phyloP scores from a whole-genome alignment of 1,140 invertebrate species.

The Bombus polaris region DNA sequence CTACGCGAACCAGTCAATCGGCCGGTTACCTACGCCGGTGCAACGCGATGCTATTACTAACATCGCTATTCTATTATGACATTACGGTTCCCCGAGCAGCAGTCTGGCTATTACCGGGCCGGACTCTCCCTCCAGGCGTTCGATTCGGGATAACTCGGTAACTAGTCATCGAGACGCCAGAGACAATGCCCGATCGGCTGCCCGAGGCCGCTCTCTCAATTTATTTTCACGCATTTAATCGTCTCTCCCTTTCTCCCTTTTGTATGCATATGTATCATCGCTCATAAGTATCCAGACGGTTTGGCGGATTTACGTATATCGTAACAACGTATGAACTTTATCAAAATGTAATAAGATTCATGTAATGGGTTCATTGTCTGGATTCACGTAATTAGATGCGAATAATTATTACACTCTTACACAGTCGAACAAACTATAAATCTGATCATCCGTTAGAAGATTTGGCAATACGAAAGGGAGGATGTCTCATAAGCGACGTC shows the following conservation, averaged over 20 bases:
- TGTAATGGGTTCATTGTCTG: no score
- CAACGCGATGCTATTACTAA: slow-evolving; percentile 80
- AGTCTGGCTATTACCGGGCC: slow-evolving; percentile 54
- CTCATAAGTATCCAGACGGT: neutral
- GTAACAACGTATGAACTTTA: neutral
- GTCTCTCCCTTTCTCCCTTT: neutral
- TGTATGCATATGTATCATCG: neutral
- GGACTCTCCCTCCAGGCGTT: slow-evolving; percentile 52
- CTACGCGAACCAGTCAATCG: slow-evolving; percentile 63
- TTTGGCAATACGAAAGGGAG: no score
- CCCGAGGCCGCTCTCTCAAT: slow-evolving; percentile 38
- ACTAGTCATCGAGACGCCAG: slow-evolving; percentile 49
- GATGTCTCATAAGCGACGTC: no score
- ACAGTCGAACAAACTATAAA: no score
- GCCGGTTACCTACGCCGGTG: slow-evolving; percentile 61
- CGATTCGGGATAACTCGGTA: slow-evolving; percentile 56
- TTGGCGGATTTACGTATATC: neutral
- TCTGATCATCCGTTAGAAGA: no score
- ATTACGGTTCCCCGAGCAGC: slow-evolving; percentile 77
- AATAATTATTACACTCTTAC: no score
- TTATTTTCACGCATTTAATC: slow-evolving; percentile 36
- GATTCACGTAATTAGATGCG: no score
- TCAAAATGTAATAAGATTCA: neutral
- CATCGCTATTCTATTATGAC: slow-evolving; percentile 82
- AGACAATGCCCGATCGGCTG: slow-evolving; percentile 40